Evolutionary conservation across 2,113 vertebrate species (phyloP), one percentile per base, ranked within the genome.

Genomic region (Opisthocomus hoazin): DNA sequence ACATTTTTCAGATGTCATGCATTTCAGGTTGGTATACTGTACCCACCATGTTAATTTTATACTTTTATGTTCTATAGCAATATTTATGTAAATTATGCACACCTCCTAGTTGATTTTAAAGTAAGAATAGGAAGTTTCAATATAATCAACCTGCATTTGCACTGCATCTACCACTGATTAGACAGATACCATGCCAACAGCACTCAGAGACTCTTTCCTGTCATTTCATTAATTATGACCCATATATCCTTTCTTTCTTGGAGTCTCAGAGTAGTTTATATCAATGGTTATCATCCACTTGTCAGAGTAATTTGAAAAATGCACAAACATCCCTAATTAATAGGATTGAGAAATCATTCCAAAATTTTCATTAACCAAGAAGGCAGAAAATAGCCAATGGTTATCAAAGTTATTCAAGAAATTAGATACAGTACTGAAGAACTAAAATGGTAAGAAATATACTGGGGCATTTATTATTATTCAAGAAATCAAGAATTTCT

Each of bases 401-500:
- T 95, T 96, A 73, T 86, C 45, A 91, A 87, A 95, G 64, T 68
- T 29, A 70, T 39, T 94, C 50, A 84, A 86, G 87, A 96, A 93
- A 94, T 85, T 79, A 87, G 50, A 85, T 74, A 60, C 27, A 58
- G 27, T 69, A 95, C 71, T 88, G 61, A 95, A 73, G 80, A 93
- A 90, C 58, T 9, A 14, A 77, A 75, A 79, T 37, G 6, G 27
- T 61, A 43, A 84, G 48, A 87, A 81, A 60, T 34, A 30, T 80
- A 81, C 19, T 58, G 29, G 56, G 58, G 11, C 43, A 77, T 89
- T 95, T 43, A 69, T 96, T 91, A 83, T 45, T 27, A 80, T 85
- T 80, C 85, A 48, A 78, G 58, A 89, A 94, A 96, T 80, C 24
- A 80, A 65, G 16, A 75, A 68, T 83, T 68, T 77, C 37, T 85